Evolutionary conservation across 2,113 vertebrate species (phyloP), one percentile per base, ranked within the genome.

Genomic region (Heliornis fulica): DNA sequence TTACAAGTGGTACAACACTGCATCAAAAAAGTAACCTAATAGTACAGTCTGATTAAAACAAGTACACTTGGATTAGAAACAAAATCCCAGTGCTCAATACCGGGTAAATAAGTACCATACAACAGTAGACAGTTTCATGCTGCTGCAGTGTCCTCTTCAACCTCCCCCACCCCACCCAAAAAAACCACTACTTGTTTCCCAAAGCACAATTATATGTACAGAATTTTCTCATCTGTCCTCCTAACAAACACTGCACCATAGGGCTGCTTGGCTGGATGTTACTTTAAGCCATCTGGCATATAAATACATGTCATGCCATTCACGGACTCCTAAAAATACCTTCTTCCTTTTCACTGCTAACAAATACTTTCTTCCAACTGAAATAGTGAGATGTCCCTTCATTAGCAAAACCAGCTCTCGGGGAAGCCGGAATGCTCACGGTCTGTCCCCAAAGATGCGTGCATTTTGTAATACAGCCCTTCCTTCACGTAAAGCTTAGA

Each of bases 221-320:
- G 15, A 25, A 83, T 90, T 51, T 60, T 66, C 94, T 83, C 81
- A 92, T 61, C 89, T 94, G 53, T 26, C 18, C 26, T 31, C 31
- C n/a, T 50, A 79, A 66, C 56, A 88, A 88, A 63, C 0, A 0
- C 3, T 29, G 46, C 43, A 59, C 75, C 0, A 0, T 6, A 77
- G 79, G 71, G 65, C 74, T 78, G 50, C 63, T 86, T 6, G 6
- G 70, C 63, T 83, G 72, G 48, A 64, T 71, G 65, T 38, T 68
- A 69, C 90, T 95, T 93, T 78, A 81, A 92, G 80, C 83, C 88
- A 92, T 60, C 83, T 93, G 94, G 90, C 90, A 78, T 25, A 89
- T 22, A 87, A 93, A 94, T 53, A 63, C 59, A 64, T 51, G 50
- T 32, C 76, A 78, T 79, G 68, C 79, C 90, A 75, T 92, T 92